Base-by-base conservation (phyloP, 2,888 invertebrate genomes). In the Linyphia triangularis region DNA sequence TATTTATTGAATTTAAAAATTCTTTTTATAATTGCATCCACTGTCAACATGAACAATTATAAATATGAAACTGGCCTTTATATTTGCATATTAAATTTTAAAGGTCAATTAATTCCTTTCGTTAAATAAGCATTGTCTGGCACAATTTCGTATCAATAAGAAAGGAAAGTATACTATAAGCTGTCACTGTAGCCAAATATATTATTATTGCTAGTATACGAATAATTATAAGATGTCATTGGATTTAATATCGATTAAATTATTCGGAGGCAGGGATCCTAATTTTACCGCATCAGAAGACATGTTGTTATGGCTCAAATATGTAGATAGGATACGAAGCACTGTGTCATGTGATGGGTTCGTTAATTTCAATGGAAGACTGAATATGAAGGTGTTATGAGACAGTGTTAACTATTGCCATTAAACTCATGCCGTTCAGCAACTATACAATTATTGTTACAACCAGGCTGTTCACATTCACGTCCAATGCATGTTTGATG, bases 301-400 rank as follows among this genome's bases (percentile, higher is more conserved):
- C 43, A 43, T 40, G 70, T 70, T 24, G 26, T 70, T 70, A 70
- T 70, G 43, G 16, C 7, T 43, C 43, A 70, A 70, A 70, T 43
- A 43, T 70, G 43, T 43, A 43, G 40, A 43, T 40, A 43, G 24
- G 24, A 40, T n/a, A 16, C 40, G 40, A 70, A 70, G 43, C 40
- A 40, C 4, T 16, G 13, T 43, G n/a, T n/a, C 37, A 22, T 2
- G 37, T 10, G 70, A 22, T 70, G 24, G 24, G 70, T 70, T 70
- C 3, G 70, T 70, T 43, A 70, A 43, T 70, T 70, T 70, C 70
- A 70, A 70, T 51, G 1, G 3, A 51, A 51, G 5, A 5, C 5
- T 16, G 51, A 13, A 33, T 43, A 70, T 70, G 26, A 22, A 43
- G 43, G 26, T 4, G 69, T n/a, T n/a, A 6, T 33, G 13, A 40